Base-by-base conservation (phyloP, 2,888 invertebrate species). In the Aphrophora alni region DNA sequence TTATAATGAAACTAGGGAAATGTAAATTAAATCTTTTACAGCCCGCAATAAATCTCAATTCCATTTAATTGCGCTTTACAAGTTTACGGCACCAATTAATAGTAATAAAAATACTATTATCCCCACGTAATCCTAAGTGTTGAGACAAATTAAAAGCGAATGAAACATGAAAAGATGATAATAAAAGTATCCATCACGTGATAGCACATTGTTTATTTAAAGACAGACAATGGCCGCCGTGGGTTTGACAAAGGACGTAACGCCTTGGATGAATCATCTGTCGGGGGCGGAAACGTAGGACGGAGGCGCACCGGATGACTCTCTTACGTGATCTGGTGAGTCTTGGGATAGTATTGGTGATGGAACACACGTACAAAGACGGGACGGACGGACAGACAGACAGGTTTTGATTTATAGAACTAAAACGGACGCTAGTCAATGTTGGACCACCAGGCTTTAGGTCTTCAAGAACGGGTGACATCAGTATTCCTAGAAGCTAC, bases 261-360 rank as follows among this genome's bases (percentile, higher is more conserved):
- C 44, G 44, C 44, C 44, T 44, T 12, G 59, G 59, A 59, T 59
- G 59, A 59, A 59, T 59, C 59, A 59, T 59, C 3, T 4, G 59
- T 59, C 59, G 59, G 59, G 59, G 59, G 59, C 59, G 59, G 59
- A 59, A 59, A 59, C 59, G 59, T 59, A 59, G 59, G 59, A 59
- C 44, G n/a, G n/a, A n/a, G n/a, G n/a, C n/a, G n/a, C n/a, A n/a
- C 33, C 59, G 59, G 59, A 59, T 59, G 33, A 8, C 8, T 33
- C 33, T 33, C 33, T 33, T 33, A 33, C 33, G 59, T 59, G 59
- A 59, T 59, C 59, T 21, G 59, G 59, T 14, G n/a, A 21, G 59
- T 21, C 33, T 33, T 33, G 3, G 33, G 33, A 8, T 33, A 33
- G 3, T 21, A 59, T 59, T 59, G 59, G 21, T 59, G 59, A 59